Evolutionary conservation across 2,113 vertebrate genomes (phyloP).

Genomic region (Oryzias melastigma): DNA sequence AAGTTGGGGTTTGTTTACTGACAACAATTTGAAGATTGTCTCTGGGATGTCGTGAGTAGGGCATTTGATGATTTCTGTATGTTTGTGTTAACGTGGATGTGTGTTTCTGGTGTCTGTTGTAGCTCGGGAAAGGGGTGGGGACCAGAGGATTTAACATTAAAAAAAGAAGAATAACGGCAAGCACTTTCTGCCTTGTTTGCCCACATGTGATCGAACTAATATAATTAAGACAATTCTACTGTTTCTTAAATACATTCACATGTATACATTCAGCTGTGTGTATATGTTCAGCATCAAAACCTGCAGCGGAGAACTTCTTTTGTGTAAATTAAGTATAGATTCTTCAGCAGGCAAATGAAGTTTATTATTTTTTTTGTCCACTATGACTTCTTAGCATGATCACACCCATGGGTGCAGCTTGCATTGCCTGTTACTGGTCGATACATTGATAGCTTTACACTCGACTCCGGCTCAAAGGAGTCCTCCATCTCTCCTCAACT

Average conservation of each 20-base stretch:
- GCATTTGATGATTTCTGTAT: constrained; percentile 65
- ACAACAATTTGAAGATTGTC: constrained; percentile 67
- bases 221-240: constrained; percentile 60
- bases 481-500: constrained; percentile 70
- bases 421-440: constrained; percentile 67
- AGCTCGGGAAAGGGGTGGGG: constrained; percentile 49
- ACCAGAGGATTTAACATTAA: constrained; percentile 54
- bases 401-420: constrained; percentile 60
- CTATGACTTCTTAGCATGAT: constrained; percentile 69
- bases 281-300: constrained; percentile 67
- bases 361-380: constrained; percentile 59
- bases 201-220: constrained; percentile 64
- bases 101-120: constrained; percentile 60
- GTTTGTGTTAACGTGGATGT: constrained; percentile 47
- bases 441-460: constrained; percentile 61
- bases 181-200: constrained; percentile 65
- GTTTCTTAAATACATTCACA: constrained; percentile 68
- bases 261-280: constrained; percentile 74
- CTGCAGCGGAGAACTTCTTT: constrained; percentile 43
- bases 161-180: constrained; percentile 51
- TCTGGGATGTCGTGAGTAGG: constrained; percentile 70
- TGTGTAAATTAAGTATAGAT: constrained; percentile 55
- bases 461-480: constrained; percentile 64
- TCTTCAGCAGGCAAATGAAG: constrained; percentile 59
- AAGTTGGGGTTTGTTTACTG: constrained; percentile 81